Base-by-base conservation (phyloP, 2,888 invertebrate genomes). In the Eristalis intricaria region DNA sequence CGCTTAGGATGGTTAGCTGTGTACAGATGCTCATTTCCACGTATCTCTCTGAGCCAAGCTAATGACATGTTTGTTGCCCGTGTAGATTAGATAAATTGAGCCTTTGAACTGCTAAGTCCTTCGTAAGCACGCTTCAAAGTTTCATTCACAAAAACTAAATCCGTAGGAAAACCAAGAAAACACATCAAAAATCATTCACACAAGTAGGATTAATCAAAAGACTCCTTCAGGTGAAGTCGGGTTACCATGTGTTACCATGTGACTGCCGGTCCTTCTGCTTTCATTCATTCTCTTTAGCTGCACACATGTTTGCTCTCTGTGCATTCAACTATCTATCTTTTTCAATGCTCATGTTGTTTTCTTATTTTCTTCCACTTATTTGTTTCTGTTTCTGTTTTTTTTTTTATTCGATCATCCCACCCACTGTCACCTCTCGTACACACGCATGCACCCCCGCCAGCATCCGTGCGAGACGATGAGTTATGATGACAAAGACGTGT, bases 251-350 rank as follows among this genome's bases (percentile, higher is more conserved):
- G n/a, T n/a, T n/a, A n/a, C n/a, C n/a, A n/a, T n/a, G 19, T 8
- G n/a, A 50, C 19, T 19, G 8, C 50, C 19, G 8, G 50, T 7
- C 8, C 32, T 65, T 74, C 65, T 69, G 0, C 35, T 66, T 66
- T 70, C 26, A 56, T 73, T 60, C 66, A 29, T 68, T 22, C 69
- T 58, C 38, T 8, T 1, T 13, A 38, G 38, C 11, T 38, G 3
- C 38, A 19, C 65, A 68, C 68, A 63, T 68, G 26, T 7, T 60
- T 60, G 38, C 4, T 7, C 19, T 10, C 11, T 22, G 80, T 76
- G 38, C 64, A 50, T 70, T 70, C 38, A 80, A 75, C 70, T 84
- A 85, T 85, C 81, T 85, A 85, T 85, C 85, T 82, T 77, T 60
- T 81, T 73, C 82, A 65, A n/a, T 70, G 50, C 64, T 40, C 32